Conservation (phyloP, 2,888 invertebrate genomes). For the Hyposoter didymator region DNA sequence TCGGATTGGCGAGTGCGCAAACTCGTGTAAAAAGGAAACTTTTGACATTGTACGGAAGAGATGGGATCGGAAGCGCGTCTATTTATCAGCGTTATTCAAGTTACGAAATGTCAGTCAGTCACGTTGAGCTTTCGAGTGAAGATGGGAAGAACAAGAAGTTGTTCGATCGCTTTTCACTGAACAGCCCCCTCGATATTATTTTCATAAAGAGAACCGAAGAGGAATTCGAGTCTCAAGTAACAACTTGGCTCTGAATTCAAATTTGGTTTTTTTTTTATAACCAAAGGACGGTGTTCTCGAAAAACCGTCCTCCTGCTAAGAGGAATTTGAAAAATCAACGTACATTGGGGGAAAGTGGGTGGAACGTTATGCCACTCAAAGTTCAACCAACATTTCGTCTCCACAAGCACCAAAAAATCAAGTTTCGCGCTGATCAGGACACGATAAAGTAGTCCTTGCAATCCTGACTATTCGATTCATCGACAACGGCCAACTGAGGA, state of each 20-base stretch:
- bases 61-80: constrained; percentile 62
- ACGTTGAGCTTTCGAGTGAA: constrained; percentile 70
- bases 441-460: constrained; percentile 66
- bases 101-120: constrained; percentile 75
- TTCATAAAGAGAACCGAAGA: constrained; percentile 17
- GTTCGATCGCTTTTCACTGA: constrained; percentile 54
- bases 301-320: constrained; percentile 50
- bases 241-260: constrained; percentile 1
- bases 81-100: constrained; percentile 72
- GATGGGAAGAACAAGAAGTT: constrained; percentile 70
- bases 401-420: constrained; percentile 79
- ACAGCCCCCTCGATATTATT: neutral
- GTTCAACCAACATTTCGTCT: constrained; percentile 74
- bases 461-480: neutral
- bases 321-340: constrained; percentile 31
- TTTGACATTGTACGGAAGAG: constrained; percentile 54
- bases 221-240: constrained; percentile 16
- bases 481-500: constrained; percentile 13
- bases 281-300: constrained; percentile 41
- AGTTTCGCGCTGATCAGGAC: constrained; percentile 71
- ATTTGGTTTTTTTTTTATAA: constrained; percentile 18
- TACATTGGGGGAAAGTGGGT: constrained; percentile 62
- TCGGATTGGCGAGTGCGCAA: constrained; percentile 57
- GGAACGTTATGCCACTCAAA: constrained; percentile 77
- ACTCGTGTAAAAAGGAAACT: constrained; percentile 37